These are phyloP conservation scores for Agapornis canus DNA, from an alignment of 2,797 vertebrate genomes.

Conservation along the genomic window DNA sequence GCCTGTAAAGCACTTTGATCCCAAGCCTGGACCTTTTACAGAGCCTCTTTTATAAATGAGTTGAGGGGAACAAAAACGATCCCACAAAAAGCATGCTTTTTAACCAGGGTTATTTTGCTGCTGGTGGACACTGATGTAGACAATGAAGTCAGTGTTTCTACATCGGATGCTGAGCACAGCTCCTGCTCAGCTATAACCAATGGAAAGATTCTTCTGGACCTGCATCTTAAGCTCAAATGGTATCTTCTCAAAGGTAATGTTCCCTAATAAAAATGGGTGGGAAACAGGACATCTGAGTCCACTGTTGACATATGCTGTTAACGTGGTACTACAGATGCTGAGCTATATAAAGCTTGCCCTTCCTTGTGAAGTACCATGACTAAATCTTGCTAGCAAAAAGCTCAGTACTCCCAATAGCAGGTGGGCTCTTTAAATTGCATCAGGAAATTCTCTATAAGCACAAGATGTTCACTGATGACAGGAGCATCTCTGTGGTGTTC, in stretches of 20 bases:
- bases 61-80: neutral
- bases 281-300: neutral
- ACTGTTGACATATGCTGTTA: accelerated
- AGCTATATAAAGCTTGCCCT: neutral
- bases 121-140: neutral
- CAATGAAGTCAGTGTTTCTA: neutral
- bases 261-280: neutral
- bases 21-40: neutral
- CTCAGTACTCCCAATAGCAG: neutral
- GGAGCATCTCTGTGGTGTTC: neutral
- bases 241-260: neutral
- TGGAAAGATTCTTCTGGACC: neutral
- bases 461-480: neutral
- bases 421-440: neutral
- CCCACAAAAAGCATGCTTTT: neutral
- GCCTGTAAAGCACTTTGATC: neutral
- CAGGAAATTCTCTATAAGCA: neutral
- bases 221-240: neutral
- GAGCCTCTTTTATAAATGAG: neutral
- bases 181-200: neutral
- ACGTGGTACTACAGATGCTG: neutral
- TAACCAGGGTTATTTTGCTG: neutral
- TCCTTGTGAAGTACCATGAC: neutral
- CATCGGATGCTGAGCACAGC: neutral
- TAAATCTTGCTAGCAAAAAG: neutral